Evolutionary conservation across 2,797 vertebrate genomes (phyloP), one percentile per base, ranked within the genome.

Genomic region (Enteromius anoplus): DNA sequence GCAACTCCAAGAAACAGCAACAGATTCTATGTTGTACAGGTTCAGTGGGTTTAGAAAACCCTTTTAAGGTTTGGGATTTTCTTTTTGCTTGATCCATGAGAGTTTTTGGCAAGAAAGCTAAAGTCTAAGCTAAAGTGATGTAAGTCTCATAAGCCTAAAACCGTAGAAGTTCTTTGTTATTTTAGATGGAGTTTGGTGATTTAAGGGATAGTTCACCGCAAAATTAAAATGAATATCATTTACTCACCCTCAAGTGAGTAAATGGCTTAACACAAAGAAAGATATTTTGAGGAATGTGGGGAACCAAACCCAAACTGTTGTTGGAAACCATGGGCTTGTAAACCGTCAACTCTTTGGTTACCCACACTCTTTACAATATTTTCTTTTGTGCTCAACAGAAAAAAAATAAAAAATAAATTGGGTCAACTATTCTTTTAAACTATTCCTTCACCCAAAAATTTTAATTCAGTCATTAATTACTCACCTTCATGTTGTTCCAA

Each of bases 1-100:
- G 42, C 8, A 62, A 14, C 40, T 23, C n/a, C 10, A 73, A 34
- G 2, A 19, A n/a, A n/a, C 75, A 1, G 32, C 12, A 53, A 58
- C 60, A 49, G 42, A 75, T 62, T 53, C 26, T 26, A 21, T 11
- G 51, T 62, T 73, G 72, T 55, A 81, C 62, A 70, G 1, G 29
- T 34, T 23, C 55, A 29, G 15, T 45, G 49, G 29, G 21, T 71
- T 51, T 70, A 51, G 8, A 45, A 26, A 14, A 23, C 58, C 19
- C 21, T 55, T 60, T 60, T 49, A 14, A 5, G 19, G 29, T 45
- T 3, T 19, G 10, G 47, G 19, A 23, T 58, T 62, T 68, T 68
- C 37, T 45, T 34, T 45, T 14, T 45, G 26, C 29, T 75, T 62
- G 19, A 79, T 65, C 15, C 15, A 60, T 72, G 42, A 3, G 8